These are phyloP conservation scores for Helicoverpa zea DNA, from an alignment of 1,140 invertebrate genomes.

Conservation along the genomic window DNA sequence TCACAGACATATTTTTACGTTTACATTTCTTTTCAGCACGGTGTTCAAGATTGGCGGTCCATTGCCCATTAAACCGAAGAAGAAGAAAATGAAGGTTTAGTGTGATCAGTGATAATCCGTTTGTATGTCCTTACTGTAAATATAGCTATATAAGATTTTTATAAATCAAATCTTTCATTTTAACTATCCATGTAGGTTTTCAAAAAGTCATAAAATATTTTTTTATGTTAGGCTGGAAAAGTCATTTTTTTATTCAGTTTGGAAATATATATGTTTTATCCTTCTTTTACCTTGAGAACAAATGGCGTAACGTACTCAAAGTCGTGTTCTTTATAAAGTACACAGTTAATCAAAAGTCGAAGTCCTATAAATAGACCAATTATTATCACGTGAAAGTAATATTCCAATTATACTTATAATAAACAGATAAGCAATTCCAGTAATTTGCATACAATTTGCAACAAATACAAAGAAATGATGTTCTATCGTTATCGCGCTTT, in stretches of 20 bases:
- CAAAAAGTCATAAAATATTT: background rate
- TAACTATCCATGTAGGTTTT: too few relatives aligned
- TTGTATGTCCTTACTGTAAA: constrained; percentile 23
- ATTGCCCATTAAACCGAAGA: constrained; percentile 90
- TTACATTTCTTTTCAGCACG: constrained; percentile 91
- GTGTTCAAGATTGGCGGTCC: constrained; percentile 93
- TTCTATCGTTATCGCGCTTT: background rate
- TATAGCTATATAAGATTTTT: constrained; percentile 15
- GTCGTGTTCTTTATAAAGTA: too few relatives aligned
- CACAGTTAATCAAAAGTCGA: too few relatives aligned
- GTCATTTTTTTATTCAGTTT: too few relatives aligned
- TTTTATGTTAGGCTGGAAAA: too few relatives aligned
- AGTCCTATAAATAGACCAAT: too few relatives aligned
- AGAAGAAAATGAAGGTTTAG: constrained; percentile 88
- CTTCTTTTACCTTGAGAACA: too few relatives aligned
- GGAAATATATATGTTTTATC: too few relatives aligned
- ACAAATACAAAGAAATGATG: constrained; percentile 2
- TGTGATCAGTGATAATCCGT: background rate
- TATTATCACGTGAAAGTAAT: too few relatives aligned
- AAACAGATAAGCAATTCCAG: background rate
- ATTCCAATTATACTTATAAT: background rate
- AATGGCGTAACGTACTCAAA: too few relatives aligned
- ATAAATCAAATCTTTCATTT: background rate
- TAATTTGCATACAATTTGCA: background rate
- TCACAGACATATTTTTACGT: too few relatives aligned